Conservation (phyloP, 2,888 invertebrate genomes). For the Mechanitis mazaeus region DNA sequence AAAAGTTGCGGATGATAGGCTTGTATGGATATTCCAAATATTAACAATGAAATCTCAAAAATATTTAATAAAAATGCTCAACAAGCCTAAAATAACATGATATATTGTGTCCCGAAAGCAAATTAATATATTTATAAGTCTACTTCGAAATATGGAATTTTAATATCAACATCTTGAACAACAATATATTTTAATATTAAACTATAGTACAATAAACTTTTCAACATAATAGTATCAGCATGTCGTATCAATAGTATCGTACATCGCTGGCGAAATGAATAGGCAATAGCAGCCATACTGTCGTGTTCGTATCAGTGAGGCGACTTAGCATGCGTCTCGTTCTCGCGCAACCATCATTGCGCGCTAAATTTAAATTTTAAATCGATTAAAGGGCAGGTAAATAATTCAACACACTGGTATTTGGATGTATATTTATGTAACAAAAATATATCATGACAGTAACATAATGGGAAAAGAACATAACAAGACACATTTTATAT, state of each 20-base stretch:
- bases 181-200: no score
- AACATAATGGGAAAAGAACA: neutral
- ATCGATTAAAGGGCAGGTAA: slow-evolving; percentile 9
- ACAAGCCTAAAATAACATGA: neutral
- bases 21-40: slow-evolving; percentile 43
- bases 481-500: neutral
- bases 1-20: slow-evolving; percentile 57
- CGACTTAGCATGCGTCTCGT: slow-evolving; percentile 27
- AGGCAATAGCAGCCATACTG: slow-evolving; percentile 46
- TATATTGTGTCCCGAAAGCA: neutral
- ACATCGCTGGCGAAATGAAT: slow-evolving; percentile 48
- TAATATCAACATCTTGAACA: no score
- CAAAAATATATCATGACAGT: slow-evolving; percentile 14
- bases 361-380: slow-evolving; percentile 3
- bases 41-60: neutral
- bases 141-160: no score
- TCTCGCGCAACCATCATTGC: slow-evolving; percentile 26
- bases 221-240: neutral
- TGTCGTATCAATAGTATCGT: slow-evolving; percentile 13
- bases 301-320: slow-evolving; percentile 44
- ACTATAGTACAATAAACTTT: no score
- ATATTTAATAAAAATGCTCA: neutral
- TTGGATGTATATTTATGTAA: slow-evolving; percentile 15
- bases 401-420: slow-evolving; percentile 5
- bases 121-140: no score